Conservation (phyloP, 2,797 vertebrate genomes). For the Xiphophorus birchmanni region DNA sequence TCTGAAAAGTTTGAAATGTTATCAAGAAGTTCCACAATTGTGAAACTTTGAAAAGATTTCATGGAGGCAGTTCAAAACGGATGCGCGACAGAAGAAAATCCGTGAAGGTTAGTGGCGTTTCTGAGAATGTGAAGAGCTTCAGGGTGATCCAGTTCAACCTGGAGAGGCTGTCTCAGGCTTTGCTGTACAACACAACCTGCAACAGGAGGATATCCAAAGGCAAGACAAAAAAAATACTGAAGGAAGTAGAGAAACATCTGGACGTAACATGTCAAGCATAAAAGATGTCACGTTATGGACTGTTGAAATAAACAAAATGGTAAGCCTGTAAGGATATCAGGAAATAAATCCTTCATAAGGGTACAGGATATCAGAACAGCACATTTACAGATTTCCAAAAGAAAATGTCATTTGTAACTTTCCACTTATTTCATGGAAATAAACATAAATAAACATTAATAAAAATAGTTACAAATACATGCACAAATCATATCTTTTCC, state of each 20-base stretch:
- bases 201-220: neutral
- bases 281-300: neutral
- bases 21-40: neutral
- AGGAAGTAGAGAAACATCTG: neutral
- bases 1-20: neutral
- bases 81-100: neutral
- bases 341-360: too few relatives aligned
- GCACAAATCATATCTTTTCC: neutral
- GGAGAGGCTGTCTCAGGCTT: neutral
- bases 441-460: neutral
- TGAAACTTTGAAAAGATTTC: constrained; percentile 1
- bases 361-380: too few relatives aligned
- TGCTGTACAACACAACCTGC: constrained; percentile 1
- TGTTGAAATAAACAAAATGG: neutral
- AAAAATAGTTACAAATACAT: neutral
- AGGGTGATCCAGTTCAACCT: neutral
- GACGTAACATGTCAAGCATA: neutral
- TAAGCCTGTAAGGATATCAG: neutral
- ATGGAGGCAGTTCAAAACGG: neutral
- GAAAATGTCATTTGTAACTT: too few relatives aligned
- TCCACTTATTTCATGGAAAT: too few relatives aligned
- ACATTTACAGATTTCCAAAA: too few relatives aligned
- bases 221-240: neutral
- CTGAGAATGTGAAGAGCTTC: neutral
- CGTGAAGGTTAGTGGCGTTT: neutral